Base-by-base conservation (phyloP, 2,113 vertebrate genomes). In the Stegostoma tigrinum region DNA sequence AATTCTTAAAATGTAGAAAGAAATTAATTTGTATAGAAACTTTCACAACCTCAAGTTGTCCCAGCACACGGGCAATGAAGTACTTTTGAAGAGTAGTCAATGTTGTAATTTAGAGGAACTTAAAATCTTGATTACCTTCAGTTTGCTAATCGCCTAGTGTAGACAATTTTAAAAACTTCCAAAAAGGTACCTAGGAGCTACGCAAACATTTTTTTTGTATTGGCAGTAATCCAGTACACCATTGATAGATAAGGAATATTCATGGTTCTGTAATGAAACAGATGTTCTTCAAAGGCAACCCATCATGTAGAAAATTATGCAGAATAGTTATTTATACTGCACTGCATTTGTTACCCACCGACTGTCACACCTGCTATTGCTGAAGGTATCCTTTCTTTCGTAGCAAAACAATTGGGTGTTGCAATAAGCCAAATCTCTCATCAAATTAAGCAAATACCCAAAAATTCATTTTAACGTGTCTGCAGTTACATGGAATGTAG, bases 171-270 rank as follows among this genome's bases (percentile, higher is more conserved):
- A n/a, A 21, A n/a, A 38, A 90, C 34, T 66, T 34, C 38, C 61
- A 38, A 38, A n/a, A 38, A 15, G 21, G 17, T 66, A 66, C 34
- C n/a, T 66, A 23, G 89, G 89, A 93, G 34, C 23, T 61, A 66
- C 38, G 34, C 89, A 93, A n/a, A 23, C 61, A 8, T 10, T 66
- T 64, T 91, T 87, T 38, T 30, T 64, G 14, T 34, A 21, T 93
- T 93, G 34, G 89, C 89, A 93, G 61, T 67, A 66, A 93, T 93
- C 61, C 89, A 66, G 89, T 38, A 66, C 61, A 93, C 87, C 17
- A 34, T 61, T 90, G 48, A 90, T 90, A 55, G 27, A 89, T 27
- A 86, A 86, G 48, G 48, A 86, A 91, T 91, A 61, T 17, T 91
- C 5, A n/a, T 91, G 87, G 15, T 34, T 52, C 87, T 15, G 55